Base-by-base conservation (phyloP, 2,797 vertebrate genomes). In the Acanthornis magna region DNA sequence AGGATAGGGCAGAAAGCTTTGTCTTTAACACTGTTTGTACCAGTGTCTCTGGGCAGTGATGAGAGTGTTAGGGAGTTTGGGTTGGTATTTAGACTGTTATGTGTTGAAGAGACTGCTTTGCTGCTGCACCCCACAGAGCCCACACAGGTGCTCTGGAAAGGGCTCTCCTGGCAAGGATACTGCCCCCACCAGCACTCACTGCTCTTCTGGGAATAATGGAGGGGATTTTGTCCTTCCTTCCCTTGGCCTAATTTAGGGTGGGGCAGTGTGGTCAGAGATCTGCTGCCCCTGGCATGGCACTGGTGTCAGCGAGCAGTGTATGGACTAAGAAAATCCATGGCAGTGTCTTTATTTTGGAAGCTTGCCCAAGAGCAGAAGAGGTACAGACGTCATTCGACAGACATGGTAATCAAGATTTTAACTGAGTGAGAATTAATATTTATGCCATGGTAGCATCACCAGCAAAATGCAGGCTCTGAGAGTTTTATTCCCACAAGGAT, bases 221-320 rank as follows among this genome's bases (percentile, higher is more conserved):
- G 8, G 11, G 12, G 20, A 30, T 29, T 34, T 65, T 3, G 1
- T 11, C 21, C 8, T 89, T 65, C 34, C 11, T 68, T 54, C 32
- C 26, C 63, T 53, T 25, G 21, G 42, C 54, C 38, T 50, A 42
- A 54, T 53, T 48, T 54, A 20, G 30, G 47, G 13, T 7, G 16
- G 13, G n/a, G 15, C 21, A 40, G 29, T 26, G 53, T 34, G 38
- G 53, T 42, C 21, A 25, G 53, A 30, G 29, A 38, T 8, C 21
- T 48, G 25, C 32, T 67, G 62, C 3, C 0, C 22, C 32, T 73
- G 76, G n/a, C 6, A 11, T 10, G 11, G 47, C 25, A 18, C 20
- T 42, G 48, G 20, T 40, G 23, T 42, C 54, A 61, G 26, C 7
- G 15, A 47, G 62, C 47, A 61, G 42, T 0, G 0, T 2, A 11